phyloP scores from a whole-genome alignment of 1,140 invertebrate species.

The Neomicropteryx cornuta region DNA sequence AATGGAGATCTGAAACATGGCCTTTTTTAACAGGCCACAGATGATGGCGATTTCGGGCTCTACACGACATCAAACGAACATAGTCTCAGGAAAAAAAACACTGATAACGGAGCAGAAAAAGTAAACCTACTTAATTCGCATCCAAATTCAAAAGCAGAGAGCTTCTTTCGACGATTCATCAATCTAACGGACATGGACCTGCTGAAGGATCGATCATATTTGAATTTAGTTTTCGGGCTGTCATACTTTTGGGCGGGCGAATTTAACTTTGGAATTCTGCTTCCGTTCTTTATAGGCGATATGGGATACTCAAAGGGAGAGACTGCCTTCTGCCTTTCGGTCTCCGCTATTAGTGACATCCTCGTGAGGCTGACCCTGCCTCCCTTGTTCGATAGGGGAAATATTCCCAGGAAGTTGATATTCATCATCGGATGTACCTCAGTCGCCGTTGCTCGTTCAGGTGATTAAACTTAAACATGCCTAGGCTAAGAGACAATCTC shows the following conservation, averaged over 20 bases:
- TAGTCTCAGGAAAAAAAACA: slow-evolving; percentile 8
- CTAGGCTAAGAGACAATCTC: too few species aligned
- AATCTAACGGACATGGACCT: slow-evolving; percentile 39
- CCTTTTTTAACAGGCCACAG: slow-evolving; percentile 12
- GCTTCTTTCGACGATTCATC: slow-evolving; percentile 29
- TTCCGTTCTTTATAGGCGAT: slow-evolving; percentile 47
- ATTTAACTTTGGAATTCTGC: slow-evolving; percentile 53
- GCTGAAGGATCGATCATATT: slow-evolving; percentile 42
- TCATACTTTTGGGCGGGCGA: slow-evolving; percentile 52
- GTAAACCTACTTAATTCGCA: slow-evolving; percentile 13
- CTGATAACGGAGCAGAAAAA: slow-evolving; percentile 8
- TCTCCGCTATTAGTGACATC: slow-evolving; percentile 51
- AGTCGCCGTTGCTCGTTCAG: slow-evolving; percentile 46
- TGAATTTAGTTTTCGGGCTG: slow-evolving; percentile 48
- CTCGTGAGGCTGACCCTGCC: slow-evolving; percentile 46
- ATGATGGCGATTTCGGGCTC: slow-evolving; percentile 13
- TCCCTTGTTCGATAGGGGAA: slow-evolving; percentile 45
- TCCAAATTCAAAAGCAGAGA: slow-evolving; percentile 17
- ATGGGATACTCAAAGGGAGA: slow-evolving; percentile 44
- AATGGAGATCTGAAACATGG: too few species aligned
- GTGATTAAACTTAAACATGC: slow-evolving; percentile 34
- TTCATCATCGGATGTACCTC: slow-evolving; percentile 46
- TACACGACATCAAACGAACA: slow-evolving; percentile 10
- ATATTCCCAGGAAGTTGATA: slow-evolving; percentile 43
- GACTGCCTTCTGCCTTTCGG: slow-evolving; percentile 46